Evolutionary conservation across 2,888 invertebrate genomes (phyloP).

Genomic region (Archaeoteleia sp.): DNA sequence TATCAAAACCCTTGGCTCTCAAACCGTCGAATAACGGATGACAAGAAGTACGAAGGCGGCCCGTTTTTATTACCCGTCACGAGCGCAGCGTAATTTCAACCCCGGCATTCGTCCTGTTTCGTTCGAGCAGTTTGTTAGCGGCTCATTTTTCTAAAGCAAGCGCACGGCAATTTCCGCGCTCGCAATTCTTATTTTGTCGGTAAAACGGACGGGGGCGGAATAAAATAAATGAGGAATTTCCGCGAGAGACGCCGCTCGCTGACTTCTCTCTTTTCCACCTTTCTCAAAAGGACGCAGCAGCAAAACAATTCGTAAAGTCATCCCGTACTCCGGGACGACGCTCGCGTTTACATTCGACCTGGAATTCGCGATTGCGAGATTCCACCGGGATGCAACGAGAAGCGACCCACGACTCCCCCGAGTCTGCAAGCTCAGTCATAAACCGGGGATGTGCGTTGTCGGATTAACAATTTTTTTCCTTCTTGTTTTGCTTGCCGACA

Average conservation of each 20-base stretch:
- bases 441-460: slow-evolving; percentile 38
- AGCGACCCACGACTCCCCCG: slow-evolving; percentile 22
- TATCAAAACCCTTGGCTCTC: slow-evolving; percentile 1
- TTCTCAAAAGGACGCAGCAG: slow-evolving; percentile 37
- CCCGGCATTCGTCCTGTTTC: slow-evolving; percentile 56
- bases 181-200: slow-evolving; percentile 51
- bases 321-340: slow-evolving; percentile 39
- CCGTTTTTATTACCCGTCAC: slow-evolving; percentile 49
- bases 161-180: slow-evolving; percentile 18
- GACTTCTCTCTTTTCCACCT: slow-evolving; percentile 36
- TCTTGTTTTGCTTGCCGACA: neutral
- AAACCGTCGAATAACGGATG: slow-evolving; percentile 34
- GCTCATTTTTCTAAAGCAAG: slow-evolving; percentile 57
- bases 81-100: slow-evolving; percentile 55
- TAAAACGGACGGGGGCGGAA: slow-evolving; percentile 37
- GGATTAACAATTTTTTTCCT: slow-evolving; percentile 35
- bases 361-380: slow-evolving; percentile 71
- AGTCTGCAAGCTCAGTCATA: slow-evolving; percentile 31
- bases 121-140: slow-evolving; percentile 59
- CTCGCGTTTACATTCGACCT: slow-evolving; percentile 61
- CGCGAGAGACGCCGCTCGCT: slow-evolving; percentile 48
- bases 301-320: slow-evolving; percentile 52
- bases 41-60: slow-evolving; percentile 21
- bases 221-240: slow-evolving; percentile 63
- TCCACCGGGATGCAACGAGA: slow-evolving; percentile 54